Evolutionary conservation across 2,113 vertebrate genomes (phyloP).

Genomic region (Spheniscus mendiculus): DNA sequence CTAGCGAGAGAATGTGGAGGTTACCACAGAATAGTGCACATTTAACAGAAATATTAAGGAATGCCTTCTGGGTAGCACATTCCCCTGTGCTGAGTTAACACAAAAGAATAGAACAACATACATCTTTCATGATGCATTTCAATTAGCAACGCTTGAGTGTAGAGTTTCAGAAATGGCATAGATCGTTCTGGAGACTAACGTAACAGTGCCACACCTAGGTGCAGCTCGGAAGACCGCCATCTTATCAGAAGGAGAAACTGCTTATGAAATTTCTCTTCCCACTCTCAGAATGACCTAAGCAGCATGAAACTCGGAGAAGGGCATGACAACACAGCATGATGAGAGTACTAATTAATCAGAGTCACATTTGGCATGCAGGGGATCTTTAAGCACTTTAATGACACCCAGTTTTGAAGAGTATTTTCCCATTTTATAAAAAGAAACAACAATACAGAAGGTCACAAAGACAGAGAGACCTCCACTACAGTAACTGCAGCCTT

Average conservation of each 20-base stretch:
- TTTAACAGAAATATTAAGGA: not conserved
- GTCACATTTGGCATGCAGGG: not conserved
- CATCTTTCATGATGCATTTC: constrained; percentile 63
- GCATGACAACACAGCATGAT: not conserved
- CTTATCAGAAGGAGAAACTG: constrained; percentile 48
- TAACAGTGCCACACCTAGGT: constrained; percentile 27
- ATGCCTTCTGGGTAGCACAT: not conserved
- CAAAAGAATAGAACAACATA: constrained; percentile 17
- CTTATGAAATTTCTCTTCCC: constrained; percentile 25
- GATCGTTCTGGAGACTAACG: not conserved
- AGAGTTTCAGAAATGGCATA: constrained; percentile 24
- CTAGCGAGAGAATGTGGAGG: not conserved
- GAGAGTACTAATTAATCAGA: not conserved
- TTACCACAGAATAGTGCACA: not conserved
- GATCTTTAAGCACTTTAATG: not conserved
- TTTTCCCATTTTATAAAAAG: not conserved
- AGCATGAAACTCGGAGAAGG: not conserved
- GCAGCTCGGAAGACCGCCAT: not conserved
- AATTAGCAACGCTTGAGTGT: not conserved
- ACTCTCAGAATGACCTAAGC: constrained; percentile 40
- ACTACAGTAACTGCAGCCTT: not conserved
- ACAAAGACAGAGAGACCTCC: not conserved
- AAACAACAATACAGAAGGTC: not conserved
- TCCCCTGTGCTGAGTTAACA: not conserved
- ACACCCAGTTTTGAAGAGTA: not conserved